phyloP scores from a whole-genome alignment of 37 sponge, comb jelly and placozoan species.

The Sycon ciliatum region DNA sequence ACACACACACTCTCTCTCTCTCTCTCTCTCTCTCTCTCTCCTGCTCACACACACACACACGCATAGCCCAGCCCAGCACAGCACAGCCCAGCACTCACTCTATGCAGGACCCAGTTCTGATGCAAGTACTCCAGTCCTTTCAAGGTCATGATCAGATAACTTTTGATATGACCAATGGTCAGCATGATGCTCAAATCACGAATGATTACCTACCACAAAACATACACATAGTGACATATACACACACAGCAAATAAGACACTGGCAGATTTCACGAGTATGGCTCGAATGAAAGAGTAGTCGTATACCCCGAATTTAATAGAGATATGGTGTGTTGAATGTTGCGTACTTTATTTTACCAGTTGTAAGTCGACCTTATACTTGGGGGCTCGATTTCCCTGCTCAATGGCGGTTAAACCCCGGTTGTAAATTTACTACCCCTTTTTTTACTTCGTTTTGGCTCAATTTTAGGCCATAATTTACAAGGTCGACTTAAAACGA shows the following conservation, averaged over 20 bases:
- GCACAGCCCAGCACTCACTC: conserved; percentile 25
- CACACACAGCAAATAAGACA: background rate
- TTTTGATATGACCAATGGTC: conserved; percentile 70
- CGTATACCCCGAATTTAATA: background rate
- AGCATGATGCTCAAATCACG: conserved; percentile 67
- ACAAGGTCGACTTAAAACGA: too few species aligned
- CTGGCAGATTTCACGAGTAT: background rate
- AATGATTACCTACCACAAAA: conserved; percentile 45
- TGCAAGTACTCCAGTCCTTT: conserved; percentile 94
- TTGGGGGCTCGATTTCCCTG: too few species aligned
- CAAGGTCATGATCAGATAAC: conserved; percentile 84
- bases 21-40: background rate
- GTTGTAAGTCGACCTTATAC: too few species aligned
- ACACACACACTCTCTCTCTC: background rate
- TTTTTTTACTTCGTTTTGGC: too few species aligned
- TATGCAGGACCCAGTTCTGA: conserved; percentile 81
- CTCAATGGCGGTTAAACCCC: too few species aligned
- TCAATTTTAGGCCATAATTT: too few species aligned
- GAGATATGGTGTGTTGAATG: too few species aligned
- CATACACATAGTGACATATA: background rate
- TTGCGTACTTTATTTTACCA: too few species aligned
- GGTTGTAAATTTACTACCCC: too few species aligned
- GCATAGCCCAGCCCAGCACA: background rate
- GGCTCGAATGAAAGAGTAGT: background rate
- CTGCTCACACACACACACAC: background rate